Evolutionary conservation across 1,140 invertebrate genomes (phyloP).

Genomic region (Drosophila truncata): DNA sequence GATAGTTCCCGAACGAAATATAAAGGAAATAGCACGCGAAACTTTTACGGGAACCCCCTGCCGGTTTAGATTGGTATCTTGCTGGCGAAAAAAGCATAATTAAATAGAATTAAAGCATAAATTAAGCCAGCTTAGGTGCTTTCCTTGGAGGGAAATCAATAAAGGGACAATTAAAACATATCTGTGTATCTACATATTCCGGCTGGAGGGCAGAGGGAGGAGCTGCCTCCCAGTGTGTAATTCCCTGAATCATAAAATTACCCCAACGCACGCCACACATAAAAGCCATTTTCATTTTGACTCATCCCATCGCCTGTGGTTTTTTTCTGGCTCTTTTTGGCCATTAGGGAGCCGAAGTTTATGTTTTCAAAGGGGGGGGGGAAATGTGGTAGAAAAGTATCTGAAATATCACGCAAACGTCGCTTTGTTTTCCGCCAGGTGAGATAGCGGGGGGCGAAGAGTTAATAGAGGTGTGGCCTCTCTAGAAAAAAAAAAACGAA

Average conservation of each 20-base stretch:
- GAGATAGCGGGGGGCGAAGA: slow-evolving; percentile 19
- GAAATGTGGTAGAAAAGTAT: slow-evolving; percentile 16
- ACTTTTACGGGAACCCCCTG: slow-evolving; percentile 14
- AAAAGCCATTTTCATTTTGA: slow-evolving; percentile 80
- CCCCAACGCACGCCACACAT: slow-evolving; percentile 77
- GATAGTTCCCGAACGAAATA: slow-evolving; percentile 22
- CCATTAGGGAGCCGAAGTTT: slow-evolving; percentile 57
- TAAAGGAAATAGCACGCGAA: slow-evolving; percentile 39
- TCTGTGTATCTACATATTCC: slow-evolving; percentile 48
- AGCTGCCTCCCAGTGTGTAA: slow-evolving; percentile 40
- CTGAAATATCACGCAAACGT: slow-evolving; percentile 55
- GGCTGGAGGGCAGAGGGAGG: neutral
- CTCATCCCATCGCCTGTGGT: slow-evolving; percentile 31
- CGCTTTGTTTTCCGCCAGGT: slow-evolving; percentile 26
- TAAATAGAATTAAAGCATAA: slow-evolving; percentile 58
- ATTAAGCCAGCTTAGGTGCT: slow-evolving; percentile 44
- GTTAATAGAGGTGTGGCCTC: slow-evolving; percentile 76
- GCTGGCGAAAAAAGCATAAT: slow-evolving; percentile 36
- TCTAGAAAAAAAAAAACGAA: slow-evolving; percentile 39
- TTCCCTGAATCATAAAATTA: slow-evolving; percentile 77
- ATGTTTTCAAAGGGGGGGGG: slow-evolving; percentile 40
- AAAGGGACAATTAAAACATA: slow-evolving; percentile 55
- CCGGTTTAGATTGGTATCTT: slow-evolving; percentile 16
- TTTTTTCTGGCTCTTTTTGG: slow-evolving; percentile 5
- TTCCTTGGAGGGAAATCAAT: slow-evolving; percentile 51